Evolutionary conservation across 1,140 invertebrate genomes (phyloP).

Genomic region (Trypoxylus dichotomus): DNA sequence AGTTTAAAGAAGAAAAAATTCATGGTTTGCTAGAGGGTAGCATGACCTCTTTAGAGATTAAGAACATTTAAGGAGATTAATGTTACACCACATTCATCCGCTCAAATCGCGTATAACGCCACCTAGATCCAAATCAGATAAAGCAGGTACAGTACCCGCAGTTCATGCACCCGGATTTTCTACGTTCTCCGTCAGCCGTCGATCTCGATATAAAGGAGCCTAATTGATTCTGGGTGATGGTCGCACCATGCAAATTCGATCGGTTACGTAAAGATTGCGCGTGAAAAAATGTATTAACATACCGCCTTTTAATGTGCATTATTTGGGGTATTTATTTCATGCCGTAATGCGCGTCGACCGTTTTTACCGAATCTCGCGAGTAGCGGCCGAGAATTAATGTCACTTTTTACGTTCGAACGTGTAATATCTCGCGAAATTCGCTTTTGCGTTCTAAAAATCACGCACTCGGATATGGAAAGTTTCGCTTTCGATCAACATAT

Average conservation of each 20-base stretch:
- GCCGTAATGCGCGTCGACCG: not conserved
- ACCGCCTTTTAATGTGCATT: not conserved
- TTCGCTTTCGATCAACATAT: not conserved
- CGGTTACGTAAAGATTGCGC: not conserved
- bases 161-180: not conserved
- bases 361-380: not conserved
- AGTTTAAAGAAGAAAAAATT: too few species aligned
- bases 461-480: not conserved
- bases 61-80: too few species aligned
- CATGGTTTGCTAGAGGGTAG: too few species aligned
- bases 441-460: not conserved
- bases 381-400: not conserved
- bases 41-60: too few species aligned
- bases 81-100: too few species aligned
- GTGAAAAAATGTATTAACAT: not conserved
- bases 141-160: too few species aligned
- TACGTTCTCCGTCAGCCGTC: not conserved
- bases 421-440: not conserved
- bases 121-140: too few species aligned
- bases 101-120: too few species aligned
- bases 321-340: not conserved
- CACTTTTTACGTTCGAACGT: not conserved
- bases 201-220: not conserved
- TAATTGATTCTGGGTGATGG: not conserved
- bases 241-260: not conserved